phyloP scores from a whole-genome alignment of 2,113 vertebrate species.

The Sphyrna mokarran region DNA sequence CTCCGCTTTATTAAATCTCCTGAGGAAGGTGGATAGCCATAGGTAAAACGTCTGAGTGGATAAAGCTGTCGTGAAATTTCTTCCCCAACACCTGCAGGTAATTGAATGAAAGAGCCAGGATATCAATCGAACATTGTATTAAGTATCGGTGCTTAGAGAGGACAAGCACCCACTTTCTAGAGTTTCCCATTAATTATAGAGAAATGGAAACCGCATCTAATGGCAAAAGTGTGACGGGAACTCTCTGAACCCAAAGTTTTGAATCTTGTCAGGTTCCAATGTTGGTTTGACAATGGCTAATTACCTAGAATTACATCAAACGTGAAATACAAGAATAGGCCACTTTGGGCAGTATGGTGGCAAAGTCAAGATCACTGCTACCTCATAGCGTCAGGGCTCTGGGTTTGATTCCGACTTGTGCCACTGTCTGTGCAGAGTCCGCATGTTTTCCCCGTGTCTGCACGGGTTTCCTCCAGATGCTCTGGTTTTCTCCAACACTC shows the following conservation, averaged over 20 bases:
- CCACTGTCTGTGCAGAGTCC: too few species aligned
- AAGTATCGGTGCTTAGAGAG: not conserved
- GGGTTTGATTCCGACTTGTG: too few species aligned
- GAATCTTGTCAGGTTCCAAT: not conserved
- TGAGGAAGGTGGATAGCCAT: constrained; percentile 23
- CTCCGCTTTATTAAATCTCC: constrained; percentile 20
- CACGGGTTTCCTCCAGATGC: too few species aligned
- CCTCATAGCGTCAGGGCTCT: too few species aligned
- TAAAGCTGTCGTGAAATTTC: not conserved
- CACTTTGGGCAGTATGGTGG: too few species aligned
- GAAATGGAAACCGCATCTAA: not conserved
- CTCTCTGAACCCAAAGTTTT: not conserved
- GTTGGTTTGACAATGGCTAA: not conserved
- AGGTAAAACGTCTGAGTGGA: constrained; percentile 15
- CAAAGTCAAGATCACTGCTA: too few species aligned
- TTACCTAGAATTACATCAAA: not conserved
- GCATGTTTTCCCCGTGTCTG: too few species aligned
- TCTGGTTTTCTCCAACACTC: too few species aligned
- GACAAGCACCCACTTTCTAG: not conserved
- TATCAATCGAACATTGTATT: constrained; percentile 31
- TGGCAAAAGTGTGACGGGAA: not conserved
- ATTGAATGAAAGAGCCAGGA: constrained; percentile 18
- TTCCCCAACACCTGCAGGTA: constrained; percentile 22
- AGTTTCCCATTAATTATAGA: not conserved
- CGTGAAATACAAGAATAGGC: not conserved